A percentile compares a stretch with the other conserved stretches of the same genome.
Evolutionary conservation across 2,797 vertebrate species (phyloP).

Genomic region (Carcharodon carcharias): DNA sequence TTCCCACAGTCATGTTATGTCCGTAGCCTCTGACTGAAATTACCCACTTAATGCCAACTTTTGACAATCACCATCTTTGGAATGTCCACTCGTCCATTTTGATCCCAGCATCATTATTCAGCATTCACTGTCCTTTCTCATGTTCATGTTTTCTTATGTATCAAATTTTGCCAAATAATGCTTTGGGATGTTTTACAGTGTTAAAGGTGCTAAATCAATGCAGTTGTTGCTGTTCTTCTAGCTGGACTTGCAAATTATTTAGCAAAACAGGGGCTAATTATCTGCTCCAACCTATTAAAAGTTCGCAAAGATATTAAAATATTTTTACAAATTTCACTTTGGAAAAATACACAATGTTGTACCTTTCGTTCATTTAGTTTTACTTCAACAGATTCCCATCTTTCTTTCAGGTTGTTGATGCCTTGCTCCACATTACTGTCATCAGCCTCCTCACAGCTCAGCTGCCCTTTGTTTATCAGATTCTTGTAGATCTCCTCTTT

Average conservation of each 20-base stretch:
- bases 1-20: not conserved
- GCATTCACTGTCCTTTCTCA: no score
- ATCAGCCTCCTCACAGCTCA: slow-evolving; percentile 67
- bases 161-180: not conserved
- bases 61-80: not conserved
- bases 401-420: slow-evolving; percentile 83
- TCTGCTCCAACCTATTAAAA: not conserved
- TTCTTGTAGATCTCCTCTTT: slow-evolving; percentile 79
- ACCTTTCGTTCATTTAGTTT: slow-evolving; percentile 91
- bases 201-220: not conserved
- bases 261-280: not conserved
- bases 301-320: no score
- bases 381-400: slow-evolving; percentile 82
- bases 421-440: slow-evolving; percentile 88
- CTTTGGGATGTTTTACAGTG: not conserved
- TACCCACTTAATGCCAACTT: not conserved
- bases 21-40: not conserved
- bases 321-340: not conserved
- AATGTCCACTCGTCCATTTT: not conserved
- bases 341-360: slow-evolving; percentile 35
- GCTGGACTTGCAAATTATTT: not conserved
- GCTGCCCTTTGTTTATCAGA: slow-evolving; percentile 76
- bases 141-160: no score
- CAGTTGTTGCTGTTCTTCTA: not conserved
- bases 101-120: not conserved